These are phyloP conservation scores for Egretta garzetta DNA, from an alignment of 2,113 vertebrate genomes.

Conservation along the genomic window DNA sequence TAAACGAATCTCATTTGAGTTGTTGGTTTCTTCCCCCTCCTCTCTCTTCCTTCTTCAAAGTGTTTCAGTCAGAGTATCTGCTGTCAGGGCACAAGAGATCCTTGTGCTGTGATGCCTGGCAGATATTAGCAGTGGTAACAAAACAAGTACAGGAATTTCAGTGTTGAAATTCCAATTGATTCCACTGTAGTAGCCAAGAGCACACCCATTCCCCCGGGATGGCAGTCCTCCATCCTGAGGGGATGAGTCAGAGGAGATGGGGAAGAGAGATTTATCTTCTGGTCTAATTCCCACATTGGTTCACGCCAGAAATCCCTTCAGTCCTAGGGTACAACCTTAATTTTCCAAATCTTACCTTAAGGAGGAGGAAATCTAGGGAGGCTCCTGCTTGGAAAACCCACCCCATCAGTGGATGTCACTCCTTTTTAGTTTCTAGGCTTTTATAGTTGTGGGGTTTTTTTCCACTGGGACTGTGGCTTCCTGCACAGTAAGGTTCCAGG, in stretches of 20 bases:
- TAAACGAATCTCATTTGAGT: not conserved
- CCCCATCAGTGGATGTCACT: not conserved
- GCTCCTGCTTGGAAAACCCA: not conserved
- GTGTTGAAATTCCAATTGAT: not conserved
- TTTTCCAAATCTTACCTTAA: not conserved
- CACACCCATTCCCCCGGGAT: not conserved
- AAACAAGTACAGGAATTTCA: conserved; percentile 12
- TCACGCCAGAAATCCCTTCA: not conserved
- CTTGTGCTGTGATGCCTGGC: not conserved
- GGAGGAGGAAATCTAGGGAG: not conserved
- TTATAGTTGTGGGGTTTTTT: not conserved
- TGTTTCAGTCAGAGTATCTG: not conserved
- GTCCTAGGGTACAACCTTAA: not conserved
- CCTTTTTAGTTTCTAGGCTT: not conserved
- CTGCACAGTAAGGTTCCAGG: accelerated
- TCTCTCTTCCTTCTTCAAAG: not conserved
- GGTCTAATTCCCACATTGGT: not conserved
- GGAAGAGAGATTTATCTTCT: not conserved
- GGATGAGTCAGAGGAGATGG: not conserved
- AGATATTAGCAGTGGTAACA: not conserved
- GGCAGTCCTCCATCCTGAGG: not conserved
- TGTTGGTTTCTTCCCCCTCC: not conserved
- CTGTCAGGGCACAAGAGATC: not conserved
- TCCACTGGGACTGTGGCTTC: not conserved
- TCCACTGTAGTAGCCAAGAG: not conserved